phyloP scores from a whole-genome alignment of 2,888 invertebrate species.

The Chloroclystis v-ata region DNA sequence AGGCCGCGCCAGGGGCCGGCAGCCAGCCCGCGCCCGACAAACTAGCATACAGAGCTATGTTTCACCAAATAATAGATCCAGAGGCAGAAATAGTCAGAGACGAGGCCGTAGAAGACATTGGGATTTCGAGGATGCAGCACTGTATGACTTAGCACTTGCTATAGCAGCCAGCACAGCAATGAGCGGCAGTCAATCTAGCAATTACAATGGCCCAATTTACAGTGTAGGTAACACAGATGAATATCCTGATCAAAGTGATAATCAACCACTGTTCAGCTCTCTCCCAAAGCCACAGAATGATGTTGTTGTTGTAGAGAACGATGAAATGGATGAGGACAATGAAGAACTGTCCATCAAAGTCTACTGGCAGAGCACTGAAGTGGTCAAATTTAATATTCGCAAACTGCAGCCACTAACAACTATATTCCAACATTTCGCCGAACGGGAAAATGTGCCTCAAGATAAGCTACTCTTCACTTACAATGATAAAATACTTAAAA shows the following conservation, averaged over 20 bases:
- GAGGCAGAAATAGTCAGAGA: neutral
- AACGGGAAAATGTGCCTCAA: constrained; percentile 46
- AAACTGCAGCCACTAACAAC: constrained; percentile 57
- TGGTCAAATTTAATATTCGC: constrained; percentile 57
- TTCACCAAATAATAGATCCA: neutral
- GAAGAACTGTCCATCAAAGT: constrained; percentile 70
- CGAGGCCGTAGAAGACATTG: neutral
- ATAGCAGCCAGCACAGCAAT: constrained; percentile 8
- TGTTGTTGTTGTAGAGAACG: constrained; percentile 36
- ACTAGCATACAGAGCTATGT: neutral
- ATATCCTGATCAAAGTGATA: constrained; percentile 50
- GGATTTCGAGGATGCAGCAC: neutral
- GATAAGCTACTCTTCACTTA: constrained; percentile 61
- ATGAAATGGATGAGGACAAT: constrained; percentile 46
- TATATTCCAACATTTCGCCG: constrained; percentile 59
- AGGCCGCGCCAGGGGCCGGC: constrained; percentile 16
- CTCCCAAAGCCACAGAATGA: constrained; percentile 12
- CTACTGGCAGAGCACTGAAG: constrained; percentile 62
- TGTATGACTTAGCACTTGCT: neutral
- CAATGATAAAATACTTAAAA: constrained; percentile 54
- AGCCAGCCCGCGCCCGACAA: too few species aligned
- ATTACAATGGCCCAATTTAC: constrained; percentile 32
- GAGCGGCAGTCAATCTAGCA: neutral
- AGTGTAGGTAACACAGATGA: constrained; percentile 60
- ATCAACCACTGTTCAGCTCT: constrained; percentile 42